Evolutionary conservation across 2,888 invertebrate genomes (phyloP), one percentile per base, ranked within the genome.

Genomic region (Campoplex capitator): DNA sequence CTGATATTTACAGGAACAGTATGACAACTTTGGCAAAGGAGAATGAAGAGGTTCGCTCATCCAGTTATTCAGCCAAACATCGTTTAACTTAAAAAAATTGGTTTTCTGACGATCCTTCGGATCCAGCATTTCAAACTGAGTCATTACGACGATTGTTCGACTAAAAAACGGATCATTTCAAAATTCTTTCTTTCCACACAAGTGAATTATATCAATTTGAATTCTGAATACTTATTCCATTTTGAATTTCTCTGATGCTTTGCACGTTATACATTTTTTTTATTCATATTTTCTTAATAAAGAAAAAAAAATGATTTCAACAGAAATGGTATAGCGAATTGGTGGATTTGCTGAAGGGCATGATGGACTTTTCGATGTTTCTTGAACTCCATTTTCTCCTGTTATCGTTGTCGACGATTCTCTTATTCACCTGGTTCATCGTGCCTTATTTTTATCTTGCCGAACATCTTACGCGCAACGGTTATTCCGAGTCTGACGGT

Each of bases 381-480:
- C 95, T 96, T 92, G 97, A 97, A 92, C 94, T 96, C 83, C 97
- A 97, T 90, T 98, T 98, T 94, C 95, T 97, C 88, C 95, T 98
- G 70, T 96, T 98, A 92, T 97, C 98, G 82, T 92, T 98, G 23
- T 98, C 98, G 79, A 98, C 98, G 89, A 97, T 98, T 90, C 95
- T 98, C 79, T 96, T 99, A 77, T 99, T 99, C 95, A 97, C 97
- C 91, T 98, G 98, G 97, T 98, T 98, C 94, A 99, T 99, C 92
- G 98, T 99, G 84, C 98, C 99, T 18, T 99, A 99, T 95, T 98
- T 99, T 94, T 99, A 98, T 95, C 95, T 99, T 88, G 97, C 97
- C 80, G 98, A 99, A 92, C 97, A 97, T 93, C 97, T 98, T 95
- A 96, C 96, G 54, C 96, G 96, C 13, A 95, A 96, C 87, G 96